Evolutionary conservation across 2,113 vertebrate genomes (phyloP).

Genomic region (Lathamus discolor): DNA sequence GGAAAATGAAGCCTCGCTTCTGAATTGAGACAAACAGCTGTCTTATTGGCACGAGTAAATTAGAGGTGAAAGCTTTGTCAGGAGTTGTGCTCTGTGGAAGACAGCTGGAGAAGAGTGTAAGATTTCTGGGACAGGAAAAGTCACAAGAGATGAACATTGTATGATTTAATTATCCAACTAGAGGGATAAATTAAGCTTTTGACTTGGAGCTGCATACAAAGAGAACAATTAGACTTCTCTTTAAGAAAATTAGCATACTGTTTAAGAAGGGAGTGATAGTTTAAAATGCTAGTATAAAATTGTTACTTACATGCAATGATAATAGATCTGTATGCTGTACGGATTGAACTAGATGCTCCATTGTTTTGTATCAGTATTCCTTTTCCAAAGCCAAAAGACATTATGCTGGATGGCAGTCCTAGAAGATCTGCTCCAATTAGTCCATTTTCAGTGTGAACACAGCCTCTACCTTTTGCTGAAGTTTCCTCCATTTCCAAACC

Average conservation of each 20-base stretch:
- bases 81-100: conserved; percentile 5
- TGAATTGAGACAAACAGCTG: not conserved
- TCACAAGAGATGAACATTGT: not conserved
- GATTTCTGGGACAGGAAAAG: conserved; percentile 32
- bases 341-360: not conserved
- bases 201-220: conserved; percentile 42
- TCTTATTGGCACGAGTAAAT: not conserved
- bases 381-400: not conserved
- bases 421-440: not conserved
- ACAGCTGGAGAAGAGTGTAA: conserved; percentile 12
- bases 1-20: not conserved
- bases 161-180: conserved; percentile 45
- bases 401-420: not conserved
- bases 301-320: not conserved
- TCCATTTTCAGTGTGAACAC: not conserved
- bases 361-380: not conserved
- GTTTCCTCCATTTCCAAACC: not conserved
- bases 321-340: not conserved
- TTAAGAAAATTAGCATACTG: conserved; percentile 28
- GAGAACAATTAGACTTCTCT: conserved; percentile 31
- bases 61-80: conserved; percentile 46
- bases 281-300: conserved; percentile 19
- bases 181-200: conserved; percentile 35
- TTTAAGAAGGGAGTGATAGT: conserved; percentile 14
- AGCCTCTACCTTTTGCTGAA: not conserved